These are phyloP conservation scores for Pantherophis vulpinus DNA, from an alignment of 2,797 vertebrate genomes.

Conservation along the genomic window DNA sequence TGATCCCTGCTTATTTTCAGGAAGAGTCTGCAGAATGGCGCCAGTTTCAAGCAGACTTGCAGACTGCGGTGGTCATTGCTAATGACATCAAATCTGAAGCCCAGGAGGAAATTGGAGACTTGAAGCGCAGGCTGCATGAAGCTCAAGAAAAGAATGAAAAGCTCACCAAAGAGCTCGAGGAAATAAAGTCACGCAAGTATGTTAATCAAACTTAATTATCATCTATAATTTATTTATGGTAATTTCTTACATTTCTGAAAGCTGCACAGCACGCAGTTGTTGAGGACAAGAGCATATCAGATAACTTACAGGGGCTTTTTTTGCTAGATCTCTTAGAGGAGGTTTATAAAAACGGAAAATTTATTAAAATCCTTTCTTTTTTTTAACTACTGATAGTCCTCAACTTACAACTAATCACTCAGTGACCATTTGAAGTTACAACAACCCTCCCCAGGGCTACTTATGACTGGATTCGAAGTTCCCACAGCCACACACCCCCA, in stretches of 20 bases:
- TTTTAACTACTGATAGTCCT: not conserved
- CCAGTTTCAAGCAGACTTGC: slow-evolving; percentile 95
- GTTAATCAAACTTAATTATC: slow-evolving; percentile 27
- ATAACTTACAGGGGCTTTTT: not conserved
- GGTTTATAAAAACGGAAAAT: not conserved
- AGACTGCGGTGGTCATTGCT: slow-evolving; percentile 94
- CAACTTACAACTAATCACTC: not conserved
- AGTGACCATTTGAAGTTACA: not conserved
- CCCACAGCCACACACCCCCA: not conserved
- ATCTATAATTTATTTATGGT: no score
- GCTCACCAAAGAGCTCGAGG: slow-evolving; percentile 89
- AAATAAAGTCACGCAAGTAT: slow-evolving; percentile 95
- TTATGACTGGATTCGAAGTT: not conserved
- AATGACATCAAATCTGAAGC: slow-evolving; percentile 97
- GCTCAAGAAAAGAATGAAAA: slow-evolving; percentile 92
- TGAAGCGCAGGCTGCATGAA: slow-evolving; percentile 88
- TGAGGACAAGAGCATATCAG: not conserved
- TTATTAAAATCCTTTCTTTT: not conserved
- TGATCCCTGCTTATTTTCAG: slow-evolving; percentile 62
- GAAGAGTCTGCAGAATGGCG: slow-evolving; percentile 97
- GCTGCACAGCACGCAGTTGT: no score
- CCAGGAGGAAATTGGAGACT: slow-evolving; percentile 93
- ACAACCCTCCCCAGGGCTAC: no score
- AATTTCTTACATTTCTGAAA: not conserved
- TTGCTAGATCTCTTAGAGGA: not conserved